Evolutionary conservation across 2,797 vertebrate species (phyloP).

Genomic region (Phrynocephalus guinanensis): DNA sequence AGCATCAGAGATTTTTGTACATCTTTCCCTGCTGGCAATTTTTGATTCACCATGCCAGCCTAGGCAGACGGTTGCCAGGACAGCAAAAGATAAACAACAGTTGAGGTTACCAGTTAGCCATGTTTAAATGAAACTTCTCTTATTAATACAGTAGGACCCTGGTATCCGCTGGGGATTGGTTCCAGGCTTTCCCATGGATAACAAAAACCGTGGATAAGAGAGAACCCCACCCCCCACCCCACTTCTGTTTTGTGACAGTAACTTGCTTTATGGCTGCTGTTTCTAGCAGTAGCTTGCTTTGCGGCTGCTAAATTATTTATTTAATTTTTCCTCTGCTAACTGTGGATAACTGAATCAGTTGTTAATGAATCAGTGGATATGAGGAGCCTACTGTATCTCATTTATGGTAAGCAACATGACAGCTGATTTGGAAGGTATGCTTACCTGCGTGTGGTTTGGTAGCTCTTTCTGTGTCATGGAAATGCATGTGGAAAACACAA

Average conservation of each 20-base stretch:
- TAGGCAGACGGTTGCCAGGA: neutral
- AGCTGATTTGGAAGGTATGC: neutral
- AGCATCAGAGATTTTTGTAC: neutral
- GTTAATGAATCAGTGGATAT: too few relatives aligned
- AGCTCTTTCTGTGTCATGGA: neutral
- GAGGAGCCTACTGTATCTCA: neutral
- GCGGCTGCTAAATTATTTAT: too few relatives aligned
- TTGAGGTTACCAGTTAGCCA: neutral
- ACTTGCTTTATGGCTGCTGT: too few relatives aligned
- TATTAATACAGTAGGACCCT: neutral
- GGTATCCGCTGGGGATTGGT: too few relatives aligned
- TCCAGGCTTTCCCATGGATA: too few relatives aligned
- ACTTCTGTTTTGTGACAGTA: too few relatives aligned
- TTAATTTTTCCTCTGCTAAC: too few relatives aligned
- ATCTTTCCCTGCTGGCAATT: slow-evolving; percentile 3
- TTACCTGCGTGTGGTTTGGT: neutral
- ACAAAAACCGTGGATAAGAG: too few relatives aligned
- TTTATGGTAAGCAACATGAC: neutral
- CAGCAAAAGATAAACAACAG: neutral
- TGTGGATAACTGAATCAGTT: too few relatives aligned
- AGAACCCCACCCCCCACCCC: neutral
- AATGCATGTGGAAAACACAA: neutral
- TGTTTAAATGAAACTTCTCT: neutral
- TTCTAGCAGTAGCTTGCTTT: too few relatives aligned
- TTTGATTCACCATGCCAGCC: slow-evolving; percentile 2